These are phyloP conservation scores for Acropternis orthonyx DNA, from an alignment of 2,797 vertebrate genomes.

Conservation along the genomic window DNA sequence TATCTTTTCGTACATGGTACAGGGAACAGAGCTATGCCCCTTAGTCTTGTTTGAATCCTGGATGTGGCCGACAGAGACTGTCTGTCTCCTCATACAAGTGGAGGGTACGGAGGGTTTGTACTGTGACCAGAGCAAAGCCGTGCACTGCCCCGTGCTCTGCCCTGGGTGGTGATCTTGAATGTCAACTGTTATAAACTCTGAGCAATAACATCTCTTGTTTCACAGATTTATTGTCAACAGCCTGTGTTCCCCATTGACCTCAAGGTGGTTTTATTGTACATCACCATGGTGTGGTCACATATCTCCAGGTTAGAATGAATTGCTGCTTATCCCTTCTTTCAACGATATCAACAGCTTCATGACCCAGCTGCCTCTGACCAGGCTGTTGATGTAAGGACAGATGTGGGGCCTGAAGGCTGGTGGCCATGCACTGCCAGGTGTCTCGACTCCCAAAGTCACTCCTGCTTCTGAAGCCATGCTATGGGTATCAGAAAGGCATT, in stretches of 20 bases:
- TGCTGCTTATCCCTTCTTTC: constrained; percentile 32
- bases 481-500: not conserved
- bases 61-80: not conserved
- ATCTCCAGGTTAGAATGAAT: constrained; percentile 22
- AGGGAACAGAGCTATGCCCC: not conserved
- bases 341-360: not conserved
- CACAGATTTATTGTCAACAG: constrained; percentile 55
- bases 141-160: constrained; percentile 1
- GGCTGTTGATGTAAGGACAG: not conserved
- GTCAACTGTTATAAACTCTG: constrained; percentile 37
- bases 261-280: constrained; percentile 59
- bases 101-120: not conserved
- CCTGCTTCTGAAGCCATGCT: not conserved
- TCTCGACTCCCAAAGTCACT: not conserved
- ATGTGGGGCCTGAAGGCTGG: not conserved
- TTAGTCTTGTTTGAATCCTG: not conserved
- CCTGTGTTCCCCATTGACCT: constrained; percentile 56
- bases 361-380: not conserved
- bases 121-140: not conserved
- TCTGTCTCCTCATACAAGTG: not conserved
- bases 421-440: not conserved
- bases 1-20: constrained; percentile 4
- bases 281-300: constrained; percentile 41
- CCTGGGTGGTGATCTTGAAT: constrained; percentile 46
- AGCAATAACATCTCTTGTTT: constrained; percentile 49